phyloP scores from a whole-genome alignment of 92 coral and sea anemone species.

The Phenganax subtilis region DNA sequence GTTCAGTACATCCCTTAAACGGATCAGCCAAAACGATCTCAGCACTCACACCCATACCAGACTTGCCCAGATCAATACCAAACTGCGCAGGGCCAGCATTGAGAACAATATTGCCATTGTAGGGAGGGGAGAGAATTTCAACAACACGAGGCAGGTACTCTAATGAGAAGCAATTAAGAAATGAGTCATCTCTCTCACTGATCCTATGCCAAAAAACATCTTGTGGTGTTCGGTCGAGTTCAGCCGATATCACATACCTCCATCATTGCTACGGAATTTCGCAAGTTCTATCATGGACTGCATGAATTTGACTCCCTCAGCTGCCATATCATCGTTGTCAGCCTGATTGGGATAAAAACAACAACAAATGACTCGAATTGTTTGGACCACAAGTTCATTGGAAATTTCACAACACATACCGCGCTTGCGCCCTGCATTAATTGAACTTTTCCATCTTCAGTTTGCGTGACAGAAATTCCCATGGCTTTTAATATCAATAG shows the following conservation, averaged over 20 bases:
- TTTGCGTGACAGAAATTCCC: conserved; percentile 87
- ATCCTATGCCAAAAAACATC: neutral
- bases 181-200: neutral
- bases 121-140: conserved; percentile 89
- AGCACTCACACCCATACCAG: conserved; percentile 93
- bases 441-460: conserved; percentile 93
- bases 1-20: conserved; percentile 66
- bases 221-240: neutral
- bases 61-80: conserved; percentile 84
- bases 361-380: neutral
- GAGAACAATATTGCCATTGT: conserved; percentile 77
- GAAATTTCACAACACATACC: conserved; percentile 47
- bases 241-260: conserved; percentile 47
- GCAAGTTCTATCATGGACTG: conserved; percentile 97
- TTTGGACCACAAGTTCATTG: neutral
- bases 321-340: conserved; percentile 75
- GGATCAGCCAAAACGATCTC: conserved; percentile 77
- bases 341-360: conserved; percentile 52
- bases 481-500: conserved; percentile 67
- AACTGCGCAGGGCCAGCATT: conserved; percentile 99
- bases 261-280: conserved; percentile 81
- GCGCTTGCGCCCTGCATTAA: conserved; percentile 89
- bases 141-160: conserved; percentile 86
- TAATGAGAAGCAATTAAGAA: neutral
- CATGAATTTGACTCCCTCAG: conserved; percentile 94